Conservation (phyloP, 2,797 vertebrate genomes). For the Chromis chromis region DNA sequence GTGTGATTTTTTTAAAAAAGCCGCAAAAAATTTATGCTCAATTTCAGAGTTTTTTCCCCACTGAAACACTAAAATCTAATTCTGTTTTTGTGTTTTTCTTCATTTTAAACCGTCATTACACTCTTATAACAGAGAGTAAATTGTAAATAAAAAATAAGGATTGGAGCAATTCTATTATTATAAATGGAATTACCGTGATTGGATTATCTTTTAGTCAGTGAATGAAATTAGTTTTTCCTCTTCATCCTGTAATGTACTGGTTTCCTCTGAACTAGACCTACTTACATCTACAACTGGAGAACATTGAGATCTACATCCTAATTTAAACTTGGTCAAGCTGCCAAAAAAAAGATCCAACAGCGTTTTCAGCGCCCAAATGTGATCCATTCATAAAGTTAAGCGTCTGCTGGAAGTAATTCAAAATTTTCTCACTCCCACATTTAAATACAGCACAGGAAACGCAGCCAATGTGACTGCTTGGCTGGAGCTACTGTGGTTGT, state of each 20-base stretch:
- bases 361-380: constrained; percentile 14
- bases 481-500: background rate
- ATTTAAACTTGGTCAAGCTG: background rate
- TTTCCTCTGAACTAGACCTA: background rate
- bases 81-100: too few species aligned
- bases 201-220: too few species aligned
- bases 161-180: too few species aligned
- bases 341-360: constrained; percentile 11
- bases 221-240: too few species aligned
- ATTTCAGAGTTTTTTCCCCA: too few species aligned
- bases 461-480: background rate
- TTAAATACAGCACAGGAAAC: background rate
- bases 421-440: constrained; percentile 24
- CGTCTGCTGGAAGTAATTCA: constrained; percentile 45
- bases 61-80: too few species aligned
- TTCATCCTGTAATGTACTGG: background rate
- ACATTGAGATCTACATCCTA: background rate
- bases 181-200: too few species aligned
- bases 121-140: too few species aligned
- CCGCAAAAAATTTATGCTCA: too few species aligned
- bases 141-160: too few species aligned
- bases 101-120: too few species aligned
- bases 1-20: too few species aligned
- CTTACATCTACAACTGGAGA: background rate
- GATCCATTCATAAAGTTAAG: constrained; percentile 30